Evolutionary conservation across 1,140 invertebrate species (phyloP).

Genomic region (Leptinotarsa defecta): DNA sequence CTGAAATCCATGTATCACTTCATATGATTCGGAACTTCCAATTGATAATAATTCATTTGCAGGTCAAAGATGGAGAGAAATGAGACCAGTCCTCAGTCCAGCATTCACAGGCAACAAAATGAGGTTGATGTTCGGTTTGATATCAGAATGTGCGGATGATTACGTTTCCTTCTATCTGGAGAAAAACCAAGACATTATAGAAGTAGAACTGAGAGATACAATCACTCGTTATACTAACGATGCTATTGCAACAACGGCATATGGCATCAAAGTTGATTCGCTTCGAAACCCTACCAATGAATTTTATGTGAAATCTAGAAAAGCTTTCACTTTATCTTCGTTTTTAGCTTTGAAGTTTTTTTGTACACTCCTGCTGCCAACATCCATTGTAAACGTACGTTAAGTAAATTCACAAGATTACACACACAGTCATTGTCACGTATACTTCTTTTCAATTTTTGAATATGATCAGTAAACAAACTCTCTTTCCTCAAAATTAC

Average conservation of each 20-base stretch:
- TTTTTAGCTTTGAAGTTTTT: too few relatives aligned
- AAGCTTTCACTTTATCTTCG: too few relatives aligned
- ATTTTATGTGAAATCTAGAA: slow-evolving; percentile 50
- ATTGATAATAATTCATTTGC: slow-evolving; percentile 11
- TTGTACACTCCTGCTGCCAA: too few relatives aligned
- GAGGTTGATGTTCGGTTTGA: slow-evolving; percentile 53
- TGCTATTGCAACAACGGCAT: slow-evolving; percentile 48
- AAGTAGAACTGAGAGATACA: slow-evolving; percentile 35
- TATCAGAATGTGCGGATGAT: slow-evolving; percentile 45
- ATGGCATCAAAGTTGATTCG: slow-evolving; percentile 57
- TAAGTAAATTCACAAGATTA: too few relatives aligned
- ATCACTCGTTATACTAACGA: slow-evolving; percentile 27
- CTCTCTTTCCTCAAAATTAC: too few relatives aligned
- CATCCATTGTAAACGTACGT: too few relatives aligned
- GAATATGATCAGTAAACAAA: too few relatives aligned
- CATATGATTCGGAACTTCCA: background rate
- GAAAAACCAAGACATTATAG: slow-evolving; percentile 29
- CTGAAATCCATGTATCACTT: too few relatives aligned
- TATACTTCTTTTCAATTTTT: too few relatives aligned
- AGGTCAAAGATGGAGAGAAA: slow-evolving; percentile 55
- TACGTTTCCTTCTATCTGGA: slow-evolving; percentile 47
- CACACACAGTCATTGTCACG: too few relatives aligned
- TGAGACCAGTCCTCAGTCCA: slow-evolving; percentile 53
- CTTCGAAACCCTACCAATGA: slow-evolving; percentile 56
- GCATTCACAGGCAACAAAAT: slow-evolving; percentile 57